Conservation (phyloP, 2,113 vertebrate species). For the Andinoacara biseriatus region DNA sequence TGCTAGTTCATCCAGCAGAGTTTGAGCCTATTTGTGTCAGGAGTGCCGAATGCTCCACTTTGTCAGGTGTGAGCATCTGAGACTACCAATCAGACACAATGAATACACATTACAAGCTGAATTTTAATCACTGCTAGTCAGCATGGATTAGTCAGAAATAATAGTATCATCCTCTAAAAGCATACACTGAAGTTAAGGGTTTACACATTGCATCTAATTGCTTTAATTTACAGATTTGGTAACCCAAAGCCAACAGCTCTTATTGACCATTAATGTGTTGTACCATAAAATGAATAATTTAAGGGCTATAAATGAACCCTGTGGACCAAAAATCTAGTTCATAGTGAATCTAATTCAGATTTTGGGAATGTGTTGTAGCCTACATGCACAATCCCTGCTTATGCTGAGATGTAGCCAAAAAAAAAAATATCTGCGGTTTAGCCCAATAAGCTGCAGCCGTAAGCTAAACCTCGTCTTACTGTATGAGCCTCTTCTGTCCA, state of each 20-base stretch:
- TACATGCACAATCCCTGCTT: slow-evolving; percentile 70
- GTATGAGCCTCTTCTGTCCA: slow-evolving; percentile 33
- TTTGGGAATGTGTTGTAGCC: slow-evolving; percentile 51
- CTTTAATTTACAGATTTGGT: neutral
- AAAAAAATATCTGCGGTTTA: slow-evolving; percentile 49
- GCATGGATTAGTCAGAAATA: neutral
- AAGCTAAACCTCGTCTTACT: slow-evolving; percentile 47
- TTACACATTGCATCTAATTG: neutral
- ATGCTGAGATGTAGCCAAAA: slow-evolving; percentile 50
- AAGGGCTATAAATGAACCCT: neutral
- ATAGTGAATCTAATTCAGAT: slow-evolving; percentile 38
- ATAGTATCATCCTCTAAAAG: neutral
- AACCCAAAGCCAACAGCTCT: neutral
- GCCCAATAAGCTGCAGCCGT: slow-evolving; percentile 54
- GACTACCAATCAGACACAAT: slow-evolving; percentile 52
- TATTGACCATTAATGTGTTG: neutral
- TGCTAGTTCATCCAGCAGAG: slow-evolving; percentile 54
- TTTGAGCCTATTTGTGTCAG: slow-evolving; percentile 65
- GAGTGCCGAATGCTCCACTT: slow-evolving; percentile 53
- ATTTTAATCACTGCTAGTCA: neutral
- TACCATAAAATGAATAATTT: neutral
- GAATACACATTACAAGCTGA: neutral
- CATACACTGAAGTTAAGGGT: neutral
- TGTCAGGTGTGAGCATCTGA: slow-evolving; percentile 34
- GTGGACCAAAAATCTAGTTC: neutral